Evolutionary conservation across 2,113 vertebrate genomes (phyloP), one percentile per base, ranked within the genome.

Genomic region (Boulengeromyrus knoepffleri): DNA sequence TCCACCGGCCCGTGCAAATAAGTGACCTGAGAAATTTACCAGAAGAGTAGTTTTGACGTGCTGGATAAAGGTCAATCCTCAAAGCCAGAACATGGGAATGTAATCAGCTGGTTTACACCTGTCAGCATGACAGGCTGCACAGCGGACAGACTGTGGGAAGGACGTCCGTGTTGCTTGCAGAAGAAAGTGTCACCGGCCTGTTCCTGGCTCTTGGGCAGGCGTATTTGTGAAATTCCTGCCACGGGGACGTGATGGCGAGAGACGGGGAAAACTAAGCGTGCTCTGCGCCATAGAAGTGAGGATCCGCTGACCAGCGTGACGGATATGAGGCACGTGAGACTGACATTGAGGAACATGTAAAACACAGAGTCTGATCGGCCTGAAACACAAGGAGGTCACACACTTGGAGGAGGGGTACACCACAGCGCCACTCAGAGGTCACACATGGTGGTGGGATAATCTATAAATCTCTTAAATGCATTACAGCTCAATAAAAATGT

Each of bases 401-500:
- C n/a, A 70, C 62, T 3, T 70, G 31, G 62, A 12, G 62, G 62
- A 70, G 62, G 10, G 62, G 10, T 31, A 70, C 62, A 13, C 62
- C 62, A 70, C 0, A 53, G 39, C 49, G 42, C 13, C 50, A 56
- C 66, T 58, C 39, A 80, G 50, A 90, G 90, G 62, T 90, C 62
- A 56, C 21, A 15, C 52, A 36, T 27, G 24, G 21, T 39, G 27
- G 19, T 0, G 42, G 27, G 17, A 80, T 6, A 42, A 36, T 19
- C 74, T 15, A 62, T 90, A 83, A 88, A 90, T 90, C 66, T 85
- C n/a, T 84, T 47, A 90, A 90, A 91, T 58, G 53, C 88, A 86
- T 89, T 85, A 74, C 56, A 47, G 89, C 36, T 88, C 91, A 42
- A 88, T 91, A 88, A 91, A 91, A 45, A 12, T 17, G 7, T 24